Conservation (phyloP, 2,888 invertebrate species). For the Tetrapedia diversipes region DNA sequence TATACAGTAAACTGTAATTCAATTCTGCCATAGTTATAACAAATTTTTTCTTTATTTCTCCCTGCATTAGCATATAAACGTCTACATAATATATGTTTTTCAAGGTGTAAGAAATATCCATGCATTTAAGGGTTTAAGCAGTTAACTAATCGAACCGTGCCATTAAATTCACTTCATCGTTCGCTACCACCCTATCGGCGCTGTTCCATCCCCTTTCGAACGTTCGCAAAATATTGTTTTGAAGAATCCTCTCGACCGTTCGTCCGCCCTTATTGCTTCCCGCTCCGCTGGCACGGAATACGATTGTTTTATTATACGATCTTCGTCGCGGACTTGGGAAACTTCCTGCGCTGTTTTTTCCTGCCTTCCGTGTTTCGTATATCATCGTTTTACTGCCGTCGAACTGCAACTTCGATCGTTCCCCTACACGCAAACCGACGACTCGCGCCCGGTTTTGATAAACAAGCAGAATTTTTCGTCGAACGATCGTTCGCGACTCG, state of each 20-base stretch:
- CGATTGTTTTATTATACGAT: constrained; percentile 80
- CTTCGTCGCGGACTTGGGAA: constrained; percentile 66
- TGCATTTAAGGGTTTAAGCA: no score
- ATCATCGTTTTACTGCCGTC: constrained; percentile 62
- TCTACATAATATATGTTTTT: no score
- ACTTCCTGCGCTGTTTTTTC: constrained; percentile 40
- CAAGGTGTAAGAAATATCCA: no score
- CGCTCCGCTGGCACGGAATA: constrained; percentile 73
- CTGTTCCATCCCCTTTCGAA: constrained; percentile 47
- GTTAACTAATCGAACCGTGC: no score
- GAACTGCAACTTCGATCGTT: constrained; percentile 49
- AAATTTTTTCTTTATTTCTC: no score
- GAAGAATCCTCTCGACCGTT: constrained; percentile 64
- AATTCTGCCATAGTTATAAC: no score
- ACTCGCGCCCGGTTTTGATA: constrained; percentile 43
- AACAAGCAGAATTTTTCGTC: constrained; percentile 49
- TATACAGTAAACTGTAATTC: no score
- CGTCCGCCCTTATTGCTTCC: constrained; percentile 66
- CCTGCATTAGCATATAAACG: no score
- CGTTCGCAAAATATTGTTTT: constrained; percentile 71
- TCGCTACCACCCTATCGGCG: no score
- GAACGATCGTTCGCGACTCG: constrained; percentile 10
- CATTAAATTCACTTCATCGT: no score
- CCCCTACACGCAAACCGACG: neutral
- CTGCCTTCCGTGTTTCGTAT: constrained; percentile 58